Evolutionary conservation across 2,113 vertebrate genomes (phyloP), one percentile per base, ranked within the genome.

Genomic region (Siniperca knerii): DNA sequence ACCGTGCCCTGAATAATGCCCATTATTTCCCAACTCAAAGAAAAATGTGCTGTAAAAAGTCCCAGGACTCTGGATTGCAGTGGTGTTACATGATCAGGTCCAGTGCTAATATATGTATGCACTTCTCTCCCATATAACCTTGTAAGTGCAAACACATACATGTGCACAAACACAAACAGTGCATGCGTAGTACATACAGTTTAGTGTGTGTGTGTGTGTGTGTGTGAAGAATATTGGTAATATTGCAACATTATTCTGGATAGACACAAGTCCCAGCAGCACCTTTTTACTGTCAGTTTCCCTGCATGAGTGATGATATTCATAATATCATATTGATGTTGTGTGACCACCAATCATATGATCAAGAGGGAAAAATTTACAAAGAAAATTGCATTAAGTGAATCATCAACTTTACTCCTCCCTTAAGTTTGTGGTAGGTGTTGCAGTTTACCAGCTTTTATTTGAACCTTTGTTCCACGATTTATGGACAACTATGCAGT

Each of bases 301-400:
- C 75, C 77, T 61, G 74, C 60, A 77, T 87, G 88, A 93, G 57
- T 84, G 91, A 93, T 94, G 89, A 82, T 83, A 72, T 79, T 90
- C 79, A 91, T 92, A 89, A 92, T 83, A 81, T 80, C 79, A 75
- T 25, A 65, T 58, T 77, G 89, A 89, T 81, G 87, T 62, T 84
- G 46, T 52, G 70, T 77, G 81, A 60, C 55, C 76, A 88, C 93
- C 89, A 92, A 89, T 94, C 90, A 91, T 52, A n/a, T 37, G 66
- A 92, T 90, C 86, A 81, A 74, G 65, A 87, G 35, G 65, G 80
- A 42, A 75, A 87, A 84, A 91, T 71, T 80, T 62, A 68, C 58
- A 84, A 46, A 73, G 44, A 40, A 84, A 87, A 87, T 40, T 68
- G 64, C 66, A 69, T 20, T 9, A 64, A 82, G 75, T 82, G 55